Evolutionary conservation across 2,113 vertebrate genomes (phyloP).

Genomic region (Phrynosoma platyrhinos): DNA sequence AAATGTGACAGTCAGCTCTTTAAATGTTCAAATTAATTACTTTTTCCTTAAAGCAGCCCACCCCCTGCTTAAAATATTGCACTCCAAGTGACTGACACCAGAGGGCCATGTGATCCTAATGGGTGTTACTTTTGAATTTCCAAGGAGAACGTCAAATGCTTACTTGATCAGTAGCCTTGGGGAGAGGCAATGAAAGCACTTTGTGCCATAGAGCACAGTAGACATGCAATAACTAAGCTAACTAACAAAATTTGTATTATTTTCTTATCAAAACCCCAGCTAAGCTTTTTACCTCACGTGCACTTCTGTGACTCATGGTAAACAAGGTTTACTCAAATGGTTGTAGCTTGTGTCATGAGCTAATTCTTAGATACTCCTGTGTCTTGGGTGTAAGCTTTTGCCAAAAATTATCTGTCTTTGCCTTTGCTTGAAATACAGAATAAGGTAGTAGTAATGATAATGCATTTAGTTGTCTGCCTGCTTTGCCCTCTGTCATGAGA

Average conservation of each 20-base stretch:
- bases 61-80: conserved; percentile 7
- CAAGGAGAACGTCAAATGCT: conserved; percentile 31
- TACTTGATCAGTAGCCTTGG: conserved; percentile 17
- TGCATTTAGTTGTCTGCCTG: not conserved
- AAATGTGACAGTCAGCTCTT: conserved; percentile 29
- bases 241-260: not conserved
- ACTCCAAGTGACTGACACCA: not conserved
- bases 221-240: not conserved
- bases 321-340: conserved; percentile 23
- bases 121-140: not conserved
- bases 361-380: conserved; percentile 32
- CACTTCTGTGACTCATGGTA: conserved; percentile 37
- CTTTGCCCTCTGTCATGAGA: conserved; percentile 32
- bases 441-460: conserved; percentile 29
- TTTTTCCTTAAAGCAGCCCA: conserved; percentile 30
- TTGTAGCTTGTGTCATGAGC: conserved; percentile 26
- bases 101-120: conserved; percentile 26
- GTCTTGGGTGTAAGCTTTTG: conserved; percentile 37
- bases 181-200: not conserved
- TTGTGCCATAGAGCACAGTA: conserved; percentile 11
- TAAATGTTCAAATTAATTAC: conserved; percentile 15
- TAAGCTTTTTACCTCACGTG: conserved; percentile 40
- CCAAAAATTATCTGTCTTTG: conserved; percentile 24
- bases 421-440: not conserved
- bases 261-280: conserved; percentile 11